A percentile compares a stretch with the other conserved stretches of the same genome.
Evolutionary conservation across 1,140 invertebrate species (phyloP).

Genomic region (Drosophila biarmipes): DNA sequence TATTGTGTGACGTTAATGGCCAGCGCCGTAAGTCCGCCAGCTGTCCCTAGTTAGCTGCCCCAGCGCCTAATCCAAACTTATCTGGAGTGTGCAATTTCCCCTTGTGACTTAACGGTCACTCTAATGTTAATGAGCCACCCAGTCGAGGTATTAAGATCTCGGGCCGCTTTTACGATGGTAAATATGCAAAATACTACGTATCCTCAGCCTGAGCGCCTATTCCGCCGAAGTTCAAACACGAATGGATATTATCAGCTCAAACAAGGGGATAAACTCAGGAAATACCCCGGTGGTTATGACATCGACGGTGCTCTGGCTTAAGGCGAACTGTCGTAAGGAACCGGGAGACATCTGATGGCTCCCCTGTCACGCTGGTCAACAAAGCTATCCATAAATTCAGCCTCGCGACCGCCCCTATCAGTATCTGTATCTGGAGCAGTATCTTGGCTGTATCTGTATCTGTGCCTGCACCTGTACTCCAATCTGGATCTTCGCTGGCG

Average conservation of each 20-base stretch:
- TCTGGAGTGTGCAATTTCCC: constrained; percentile 15
- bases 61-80: constrained; percentile 21
- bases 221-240: neutral
- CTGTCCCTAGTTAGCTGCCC: neutral
- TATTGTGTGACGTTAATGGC: constrained; percentile 1
- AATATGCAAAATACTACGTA: neutral
- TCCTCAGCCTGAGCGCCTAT: neutral
- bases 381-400: constrained; percentile 67
- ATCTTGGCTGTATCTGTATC: constrained; percentile 30
- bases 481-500: constrained; percentile 47
- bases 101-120: constrained; percentile 34
- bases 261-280: neutral
- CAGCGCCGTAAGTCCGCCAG: neutral
- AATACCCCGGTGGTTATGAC: constrained; percentile 2
- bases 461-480: constrained; percentile 19
- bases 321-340: constrained; percentile 1
- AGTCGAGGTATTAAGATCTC: neutral
- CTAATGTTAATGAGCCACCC: constrained; percentile 23
- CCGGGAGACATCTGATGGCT: constrained; percentile 8
- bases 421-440: constrained; percentile 35
- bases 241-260: constrained; percentile 1
- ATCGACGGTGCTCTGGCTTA: neutral
- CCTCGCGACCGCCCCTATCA: constrained; percentile 34
- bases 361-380: constrained; percentile 29
- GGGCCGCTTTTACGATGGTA: constrained; percentile 11